A percentile compares a stretch with the other conserved stretches of the same genome.
These are phyloP conservation scores for Anguilla marmorata DNA, from an alignment of 2,797 vertebrate species.

Conservation along the genomic window DNA sequence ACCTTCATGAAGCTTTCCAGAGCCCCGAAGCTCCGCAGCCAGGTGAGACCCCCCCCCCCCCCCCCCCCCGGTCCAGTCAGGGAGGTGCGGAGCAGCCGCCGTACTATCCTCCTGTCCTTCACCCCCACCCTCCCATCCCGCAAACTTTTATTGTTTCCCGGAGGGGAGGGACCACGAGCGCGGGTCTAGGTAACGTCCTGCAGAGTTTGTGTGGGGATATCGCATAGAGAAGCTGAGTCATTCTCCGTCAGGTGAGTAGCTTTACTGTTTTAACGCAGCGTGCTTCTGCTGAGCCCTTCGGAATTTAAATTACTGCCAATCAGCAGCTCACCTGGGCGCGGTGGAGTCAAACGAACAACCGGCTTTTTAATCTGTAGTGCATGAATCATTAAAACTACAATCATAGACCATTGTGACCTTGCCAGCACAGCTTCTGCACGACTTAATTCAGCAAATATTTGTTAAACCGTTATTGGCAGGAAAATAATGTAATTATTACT, in stretches of 20 bases:
- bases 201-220: background rate
- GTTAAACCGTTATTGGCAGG: background rate
- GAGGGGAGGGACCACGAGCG: background rate
- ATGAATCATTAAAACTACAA: background rate
- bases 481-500: background rate
- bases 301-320: background rate
- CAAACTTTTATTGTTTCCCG: background rate
- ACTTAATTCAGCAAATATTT: background rate
- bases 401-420: background rate
- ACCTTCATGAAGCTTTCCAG: slow-evolving; percentile 96
- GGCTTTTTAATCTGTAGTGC: background rate
- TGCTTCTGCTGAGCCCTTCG: background rate
- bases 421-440: background rate
- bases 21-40: slow-evolving; percentile 77
- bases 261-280: background rate
- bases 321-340: background rate
- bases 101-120: background rate
- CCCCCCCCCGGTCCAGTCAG: background rate
- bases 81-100: background rate
- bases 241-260: background rate
- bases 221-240: slow-evolving; percentile 24
- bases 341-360: background rate
- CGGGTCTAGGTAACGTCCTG: background rate
- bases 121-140: background rate
- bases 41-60: slow-evolving; percentile 68